Evolutionary conservation across 2,113 vertebrate species (phyloP).

Genomic region (Opisthocomus hoazin): DNA sequence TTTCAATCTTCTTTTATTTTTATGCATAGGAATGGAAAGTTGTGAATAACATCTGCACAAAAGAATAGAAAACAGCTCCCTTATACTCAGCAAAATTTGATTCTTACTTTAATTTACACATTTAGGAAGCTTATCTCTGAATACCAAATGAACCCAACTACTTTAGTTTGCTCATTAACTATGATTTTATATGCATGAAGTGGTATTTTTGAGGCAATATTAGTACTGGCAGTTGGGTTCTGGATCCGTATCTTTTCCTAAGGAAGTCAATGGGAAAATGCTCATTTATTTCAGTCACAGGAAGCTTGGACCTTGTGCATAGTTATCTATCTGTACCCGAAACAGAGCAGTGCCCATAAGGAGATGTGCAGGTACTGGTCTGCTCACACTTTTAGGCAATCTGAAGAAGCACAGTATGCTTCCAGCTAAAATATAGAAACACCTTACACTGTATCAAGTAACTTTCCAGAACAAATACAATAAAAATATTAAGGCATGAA

Average conservation of each 20-base stretch:
- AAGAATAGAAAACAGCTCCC: background rate
- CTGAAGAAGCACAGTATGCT: background rate
- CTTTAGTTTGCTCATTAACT: conserved; percentile 11
- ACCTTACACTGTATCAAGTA: background rate
- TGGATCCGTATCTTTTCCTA: background rate
- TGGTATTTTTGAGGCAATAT: background rate
- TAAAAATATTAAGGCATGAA: background rate
- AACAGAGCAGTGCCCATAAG: background rate
- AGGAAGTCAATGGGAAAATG: background rate
- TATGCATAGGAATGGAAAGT: background rate
- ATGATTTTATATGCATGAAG: background rate
- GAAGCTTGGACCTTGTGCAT: background rate
- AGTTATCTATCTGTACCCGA: background rate
- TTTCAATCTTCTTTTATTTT: background rate
- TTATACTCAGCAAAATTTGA: background rate
- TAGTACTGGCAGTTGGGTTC: background rate
- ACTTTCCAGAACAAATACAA: background rate
- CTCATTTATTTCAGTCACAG: background rate
- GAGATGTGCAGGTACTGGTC: background rate
- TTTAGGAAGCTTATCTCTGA: conserved; percentile 19
- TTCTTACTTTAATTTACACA: conserved; percentile 23
- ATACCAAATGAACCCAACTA: conserved; percentile 22
- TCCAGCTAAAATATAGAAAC: background rate
- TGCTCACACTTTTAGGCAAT: background rate
- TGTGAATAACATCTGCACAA: background rate